Percentiles rank a stretch among this genome's conserved stretches.
These are phyloP conservation scores for Acanthosepion lycidas DNA, from an alignment of 2,888 invertebrate species.

Conservation along the genomic window DNA sequence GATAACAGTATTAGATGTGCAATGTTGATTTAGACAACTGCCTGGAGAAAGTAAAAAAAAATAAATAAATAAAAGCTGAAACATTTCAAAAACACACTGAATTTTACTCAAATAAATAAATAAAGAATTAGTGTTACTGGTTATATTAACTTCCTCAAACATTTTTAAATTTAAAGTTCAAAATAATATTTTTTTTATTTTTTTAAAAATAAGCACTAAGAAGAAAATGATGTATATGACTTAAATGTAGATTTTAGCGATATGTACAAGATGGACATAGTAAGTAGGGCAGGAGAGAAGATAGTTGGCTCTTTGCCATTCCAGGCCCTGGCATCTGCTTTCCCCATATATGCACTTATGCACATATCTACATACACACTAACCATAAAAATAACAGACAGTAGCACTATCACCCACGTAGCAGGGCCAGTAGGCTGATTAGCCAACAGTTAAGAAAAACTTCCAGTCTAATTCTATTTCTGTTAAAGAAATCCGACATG, in stretches of 20 bases:
- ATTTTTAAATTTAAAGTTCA: no score
- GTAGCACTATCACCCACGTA: not conserved
- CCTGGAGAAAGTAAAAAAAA: no score
- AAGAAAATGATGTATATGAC: not conserved
- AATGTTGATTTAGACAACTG: no score
- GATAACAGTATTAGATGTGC: no score
- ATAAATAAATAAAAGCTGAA: no score
- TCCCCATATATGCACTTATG: not conserved
- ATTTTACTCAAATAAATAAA: no score
- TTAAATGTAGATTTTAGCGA: not conserved
- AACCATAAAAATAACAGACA: not conserved
- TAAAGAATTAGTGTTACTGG: no score
- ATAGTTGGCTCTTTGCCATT: not conserved
- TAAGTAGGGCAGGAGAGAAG: not conserved
- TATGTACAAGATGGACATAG: conserved; percentile 33
- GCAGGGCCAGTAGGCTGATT: not conserved
- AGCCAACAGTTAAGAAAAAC: not conserved
- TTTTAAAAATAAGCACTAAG: no score
- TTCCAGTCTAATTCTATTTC: conserved; percentile 8
- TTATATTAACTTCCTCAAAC: no score
- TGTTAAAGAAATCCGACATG: not conserved
- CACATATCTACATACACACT: not conserved
- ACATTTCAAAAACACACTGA: no score
- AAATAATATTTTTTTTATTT: no score
- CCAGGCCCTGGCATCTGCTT: conserved; percentile 1